Base-by-base conservation (phyloP, 2,888 invertebrate species). In the Gymnocheta viridis region DNA sequence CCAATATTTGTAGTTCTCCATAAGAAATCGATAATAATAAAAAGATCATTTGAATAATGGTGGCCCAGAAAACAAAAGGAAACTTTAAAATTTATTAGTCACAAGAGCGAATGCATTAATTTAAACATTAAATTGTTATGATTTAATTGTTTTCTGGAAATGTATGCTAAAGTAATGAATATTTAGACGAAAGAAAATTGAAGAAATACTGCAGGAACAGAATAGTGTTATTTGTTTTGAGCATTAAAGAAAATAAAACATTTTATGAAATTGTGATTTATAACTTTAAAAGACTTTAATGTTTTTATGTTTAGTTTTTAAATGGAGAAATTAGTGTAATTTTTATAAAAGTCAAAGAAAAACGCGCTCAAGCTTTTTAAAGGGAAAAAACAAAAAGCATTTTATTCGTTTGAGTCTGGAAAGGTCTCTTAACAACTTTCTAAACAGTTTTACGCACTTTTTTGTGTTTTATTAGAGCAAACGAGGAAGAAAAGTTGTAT, bases 101-200 rank as follows among this genome's bases (percentile, higher is more conserved):
- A 29, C 27, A 60, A 32, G 22, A 22, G n/a, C n/a, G 14, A 35
- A 64, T 27, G 29, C 56, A 64, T 66, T 35, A 72, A 79, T 35
- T 56, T 56, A 6, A 44, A 38, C 54, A 56, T 72, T 47, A 72
- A 79, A 47, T 47, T 72, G 72, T 66, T 72, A 56, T 38, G 64
- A 72, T 38, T 47, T 79, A 72, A 72, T 79, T 47, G 47, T 44
- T 78, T 72, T 64, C 14, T 49, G 5, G 12, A 27, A 56, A 69
- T 27, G 2, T 2, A 7, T 44, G 22, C 12, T 29, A n/a, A 14
- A 22, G 56, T 17, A 41, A 41, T 49, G 44, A 54, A 27, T 56
- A 27, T 19, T 22, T 29, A 14, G 27, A 35, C 24, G 14, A 24
- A 67, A 32, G 22, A 14, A 47, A 19, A 22, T 47, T 66, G 1